Percentiles rank a stretch among this genome's conserved stretches.
Conservation (phyloP, 2,113 vertebrate genomes). For the Proterorhinus semilunaris region DNA sequence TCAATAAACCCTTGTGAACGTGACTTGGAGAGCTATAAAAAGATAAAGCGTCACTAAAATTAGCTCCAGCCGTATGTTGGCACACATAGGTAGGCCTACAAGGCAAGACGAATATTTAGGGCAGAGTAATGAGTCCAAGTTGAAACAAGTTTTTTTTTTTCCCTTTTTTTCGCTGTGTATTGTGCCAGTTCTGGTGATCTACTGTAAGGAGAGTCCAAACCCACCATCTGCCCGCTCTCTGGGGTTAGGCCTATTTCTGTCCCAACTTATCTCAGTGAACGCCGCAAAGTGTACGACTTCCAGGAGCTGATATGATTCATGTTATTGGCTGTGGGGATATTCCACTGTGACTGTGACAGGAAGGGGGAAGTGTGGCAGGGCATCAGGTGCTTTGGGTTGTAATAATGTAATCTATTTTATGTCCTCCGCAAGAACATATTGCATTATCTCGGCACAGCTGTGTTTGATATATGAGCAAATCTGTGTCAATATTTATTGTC, state of each 20-base stretch:
- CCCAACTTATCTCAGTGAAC: not conserved
- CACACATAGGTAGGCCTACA: slow-evolving; percentile 10
- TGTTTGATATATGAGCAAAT: slow-evolving; percentile 11
- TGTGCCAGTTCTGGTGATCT: slow-evolving; percentile 3
- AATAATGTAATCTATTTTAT: slow-evolving; percentile 30
- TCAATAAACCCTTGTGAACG: slow-evolving; percentile 51
- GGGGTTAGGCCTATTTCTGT: not conserved
- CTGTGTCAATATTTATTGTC: slow-evolving; percentile 4
- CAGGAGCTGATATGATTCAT: slow-evolving; percentile 9
- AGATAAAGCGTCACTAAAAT: slow-evolving; percentile 38
- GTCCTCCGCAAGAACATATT: slow-evolving; percentile 18
- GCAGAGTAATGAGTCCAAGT: slow-evolving; percentile 36
- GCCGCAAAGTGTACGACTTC: not conserved
- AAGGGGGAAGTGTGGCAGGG: slow-evolving; percentile 11
- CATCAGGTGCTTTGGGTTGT: slow-evolving; percentile 12
- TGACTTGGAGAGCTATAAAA: slow-evolving; percentile 41
- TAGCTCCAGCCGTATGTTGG: slow-evolving; percentile 50
- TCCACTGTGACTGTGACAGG: slow-evolving; percentile 13
- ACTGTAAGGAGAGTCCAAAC: not conserved
- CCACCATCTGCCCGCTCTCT: slow-evolving; percentile 5
- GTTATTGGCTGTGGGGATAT: not conserved
- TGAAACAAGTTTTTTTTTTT: slow-evolving; percentile 13
- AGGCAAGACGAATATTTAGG: slow-evolving; percentile 19
- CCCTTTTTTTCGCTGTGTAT: not conserved
- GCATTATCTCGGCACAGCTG: slow-evolving; percentile 7